Conservation (phyloP, 2,888 invertebrate genomes). For the Apocheima hispidaria region DNA sequence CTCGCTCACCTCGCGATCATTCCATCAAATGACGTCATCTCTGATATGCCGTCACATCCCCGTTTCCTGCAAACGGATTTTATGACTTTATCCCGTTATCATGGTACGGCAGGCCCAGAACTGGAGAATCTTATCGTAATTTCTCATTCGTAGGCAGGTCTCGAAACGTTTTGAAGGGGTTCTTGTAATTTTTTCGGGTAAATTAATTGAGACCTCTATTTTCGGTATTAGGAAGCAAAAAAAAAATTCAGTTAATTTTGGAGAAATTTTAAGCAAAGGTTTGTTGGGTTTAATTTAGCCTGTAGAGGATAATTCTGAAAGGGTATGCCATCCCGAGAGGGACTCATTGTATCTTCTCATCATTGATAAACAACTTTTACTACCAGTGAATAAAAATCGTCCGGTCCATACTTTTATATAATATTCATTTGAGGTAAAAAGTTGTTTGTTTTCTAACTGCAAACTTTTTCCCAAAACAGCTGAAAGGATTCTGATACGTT, state of each 20-base stretch:
- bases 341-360: too few species aligned
- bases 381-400: too few species aligned
- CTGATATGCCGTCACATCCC: constrained; percentile 40
- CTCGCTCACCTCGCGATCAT: constrained; percentile 37
- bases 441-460: too few species aligned
- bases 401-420: too few species aligned
- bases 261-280: neutral
- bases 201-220: constrained; percentile 11
- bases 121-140: constrained; percentile 52
- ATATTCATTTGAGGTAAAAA: too few species aligned
- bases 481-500: too few species aligned
- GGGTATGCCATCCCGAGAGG: too few species aligned
- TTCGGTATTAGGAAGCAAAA: neutral
- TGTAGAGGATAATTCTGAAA: too few species aligned
- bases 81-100: constrained; percentile 66
- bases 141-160: constrained; percentile 47
- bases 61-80: constrained; percentile 58
- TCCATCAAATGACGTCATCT: constrained; percentile 38
- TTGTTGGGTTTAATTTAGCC: neutral
- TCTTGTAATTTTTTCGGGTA: constrained; percentile 21
- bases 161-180: constrained; percentile 25
- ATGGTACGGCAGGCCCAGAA: constrained; percentile 52
- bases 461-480: too few species aligned
- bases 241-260: neutral
- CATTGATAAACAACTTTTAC: too few species aligned